Conservation (phyloP, 2,797 vertebrate genomes). For the Hephaestus fuliginosus region DNA sequence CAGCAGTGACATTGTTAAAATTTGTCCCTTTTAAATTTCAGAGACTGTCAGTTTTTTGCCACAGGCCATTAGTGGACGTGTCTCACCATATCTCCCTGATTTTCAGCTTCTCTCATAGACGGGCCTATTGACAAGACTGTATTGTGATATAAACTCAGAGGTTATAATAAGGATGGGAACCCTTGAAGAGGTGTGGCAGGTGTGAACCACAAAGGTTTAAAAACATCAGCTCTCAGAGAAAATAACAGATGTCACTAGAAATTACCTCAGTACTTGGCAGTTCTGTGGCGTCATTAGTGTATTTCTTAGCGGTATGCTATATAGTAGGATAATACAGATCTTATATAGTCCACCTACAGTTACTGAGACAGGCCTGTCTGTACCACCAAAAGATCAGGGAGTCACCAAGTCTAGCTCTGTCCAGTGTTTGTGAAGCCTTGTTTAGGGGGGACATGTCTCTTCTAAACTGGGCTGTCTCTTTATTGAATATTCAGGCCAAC, state of each 20-base stretch:
- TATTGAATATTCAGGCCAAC: slow-evolving; percentile 84
- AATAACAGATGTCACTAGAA: neutral
- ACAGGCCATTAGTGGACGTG: neutral
- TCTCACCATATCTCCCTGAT: neutral
- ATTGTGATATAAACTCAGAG: neutral
- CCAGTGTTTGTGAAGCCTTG: slow-evolving; percentile 62
- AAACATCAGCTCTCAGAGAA: no score
- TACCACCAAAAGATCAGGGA: slow-evolving; percentile 28
- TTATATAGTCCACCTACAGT: neutral
- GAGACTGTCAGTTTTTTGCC: neutral
- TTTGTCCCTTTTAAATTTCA: neutral
- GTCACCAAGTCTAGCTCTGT: slow-evolving; percentile 40
- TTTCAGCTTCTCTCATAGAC: neutral
- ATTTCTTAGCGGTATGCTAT: neutral
- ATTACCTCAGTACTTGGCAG: neutral
- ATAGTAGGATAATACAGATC: neutral
- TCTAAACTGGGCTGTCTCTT: slow-evolving; percentile 83
- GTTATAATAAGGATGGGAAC: neutral
- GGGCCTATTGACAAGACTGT: neutral
- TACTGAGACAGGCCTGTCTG: slow-evolving; percentile 14
- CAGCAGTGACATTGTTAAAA: neutral
- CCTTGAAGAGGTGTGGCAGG: neutral
- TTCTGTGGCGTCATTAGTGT: slow-evolving; percentile 2
- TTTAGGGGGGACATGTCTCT: slow-evolving; percentile 73
- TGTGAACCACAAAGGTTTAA: neutral